Evolutionary conservation across 2,888 invertebrate species (phyloP).

Genomic region (Venustoraphidia nigricollis): DNA sequence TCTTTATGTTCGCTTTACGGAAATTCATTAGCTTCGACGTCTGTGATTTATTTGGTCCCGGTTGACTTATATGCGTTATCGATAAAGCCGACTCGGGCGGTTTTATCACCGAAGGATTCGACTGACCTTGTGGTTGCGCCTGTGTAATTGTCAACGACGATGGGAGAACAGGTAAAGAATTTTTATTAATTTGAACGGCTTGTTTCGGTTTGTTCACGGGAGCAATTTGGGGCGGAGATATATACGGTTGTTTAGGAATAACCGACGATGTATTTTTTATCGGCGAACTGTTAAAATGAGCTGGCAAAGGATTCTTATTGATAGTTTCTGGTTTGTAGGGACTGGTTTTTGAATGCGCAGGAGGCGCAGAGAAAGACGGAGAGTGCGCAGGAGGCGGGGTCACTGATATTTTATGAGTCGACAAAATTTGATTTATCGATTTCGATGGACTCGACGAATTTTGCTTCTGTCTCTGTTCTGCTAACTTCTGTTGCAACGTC

Average conservation of each 20-base stretch:
- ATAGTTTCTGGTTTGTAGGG: slow-evolving; percentile 9
- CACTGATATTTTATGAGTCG: not conserved
- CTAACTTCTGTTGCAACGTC: slow-evolving; percentile 51
- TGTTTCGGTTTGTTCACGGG: not conserved
- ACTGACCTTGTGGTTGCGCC: slow-evolving; percentile 18
- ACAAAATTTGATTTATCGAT: not conserved
- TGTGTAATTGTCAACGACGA: slow-evolving; percentile 37
- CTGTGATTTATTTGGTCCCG: slow-evolving; percentile 1
- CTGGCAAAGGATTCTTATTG: slow-evolving; percentile 25
- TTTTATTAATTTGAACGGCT: slow-evolving; percentile 10
- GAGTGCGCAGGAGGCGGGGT: slow-evolving; percentile 18
- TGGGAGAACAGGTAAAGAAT: slow-evolving; percentile 24
- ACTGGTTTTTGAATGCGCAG: slow-evolving; percentile 18
- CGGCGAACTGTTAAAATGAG: slow-evolving; percentile 22
- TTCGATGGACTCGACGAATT: slow-evolving; percentile 17
- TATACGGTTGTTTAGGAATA: not conserved
- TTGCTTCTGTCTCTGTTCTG: slow-evolving; percentile 41
- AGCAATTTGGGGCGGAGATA: slow-evolving; percentile 4
- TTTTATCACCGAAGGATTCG: not conserved
- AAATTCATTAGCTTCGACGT: slow-evolving; percentile 6
- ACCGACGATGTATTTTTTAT: slow-evolving; percentile 1
- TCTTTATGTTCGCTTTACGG: slow-evolving; percentile 4
- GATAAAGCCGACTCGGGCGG: not conserved
- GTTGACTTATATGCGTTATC: slow-evolving; percentile 4
- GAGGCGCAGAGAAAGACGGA: slow-evolving; percentile 23